phyloP scores from a whole-genome alignment of 2,888 invertebrate species.

The Pseudococcus longispinus region DNA sequence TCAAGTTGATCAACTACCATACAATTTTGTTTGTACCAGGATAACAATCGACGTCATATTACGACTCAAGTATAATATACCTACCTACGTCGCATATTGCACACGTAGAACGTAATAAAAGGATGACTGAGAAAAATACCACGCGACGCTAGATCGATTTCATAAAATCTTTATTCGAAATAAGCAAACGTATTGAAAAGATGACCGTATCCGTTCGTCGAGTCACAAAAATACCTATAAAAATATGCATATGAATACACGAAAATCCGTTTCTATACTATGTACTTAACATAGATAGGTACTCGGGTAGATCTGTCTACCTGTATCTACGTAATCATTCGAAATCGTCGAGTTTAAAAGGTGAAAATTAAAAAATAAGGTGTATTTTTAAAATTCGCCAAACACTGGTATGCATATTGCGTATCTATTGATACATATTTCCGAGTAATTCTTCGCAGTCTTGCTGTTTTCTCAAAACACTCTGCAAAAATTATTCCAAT shows the following conservation, averaged over 20 bases:
- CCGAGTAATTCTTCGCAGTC: background rate
- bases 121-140: background rate
- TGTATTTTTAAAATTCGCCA: background rate
- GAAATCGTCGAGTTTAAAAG: background rate
- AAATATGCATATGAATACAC: conserved; percentile 23
- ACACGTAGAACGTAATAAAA: background rate
- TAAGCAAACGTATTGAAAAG: background rate
- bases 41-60: background rate
- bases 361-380: conserved; percentile 1
- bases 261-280: background rate
- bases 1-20: no score
- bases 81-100: no score
- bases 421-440: background rate
- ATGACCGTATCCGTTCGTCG: conserved; percentile 1
- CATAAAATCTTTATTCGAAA: background rate
- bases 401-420: background rate
- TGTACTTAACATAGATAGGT: background rate
- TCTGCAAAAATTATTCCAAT: background rate
- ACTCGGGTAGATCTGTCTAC: background rate
- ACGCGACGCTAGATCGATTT: background rate
- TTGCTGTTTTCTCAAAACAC: no score
- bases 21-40: background rate
- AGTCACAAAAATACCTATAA: background rate
- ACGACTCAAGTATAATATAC: no score
- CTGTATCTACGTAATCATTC: background rate